A percentile compares a stretch with the other conserved stretches of the same genome.
These are phyloP conservation scores for Pardalotus punctatus DNA, from an alignment of 2,113 vertebrate species.

Conservation along the genomic window DNA sequence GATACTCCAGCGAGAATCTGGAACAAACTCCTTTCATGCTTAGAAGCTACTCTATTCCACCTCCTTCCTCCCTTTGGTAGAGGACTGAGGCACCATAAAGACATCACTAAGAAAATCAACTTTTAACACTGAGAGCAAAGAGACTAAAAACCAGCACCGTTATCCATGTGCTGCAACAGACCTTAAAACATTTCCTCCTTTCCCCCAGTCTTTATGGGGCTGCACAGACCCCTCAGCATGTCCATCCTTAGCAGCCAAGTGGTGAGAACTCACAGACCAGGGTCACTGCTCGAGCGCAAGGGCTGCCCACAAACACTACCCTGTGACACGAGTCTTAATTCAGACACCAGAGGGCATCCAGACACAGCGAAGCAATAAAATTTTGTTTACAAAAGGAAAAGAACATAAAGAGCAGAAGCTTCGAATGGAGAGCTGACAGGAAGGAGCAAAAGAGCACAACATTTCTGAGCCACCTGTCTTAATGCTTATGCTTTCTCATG, in stretches of 20 bases:
- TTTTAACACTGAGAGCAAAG: background rate
- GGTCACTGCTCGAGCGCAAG: background rate
- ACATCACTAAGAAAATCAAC: background rate
- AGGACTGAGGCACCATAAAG: background rate
- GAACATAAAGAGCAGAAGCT: background rate
- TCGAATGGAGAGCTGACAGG: background rate
- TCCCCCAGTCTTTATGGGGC: background rate
- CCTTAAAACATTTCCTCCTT: background rate
- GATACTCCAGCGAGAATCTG: background rate
- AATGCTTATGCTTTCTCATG: background rate
- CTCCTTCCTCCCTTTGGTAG: background rate
- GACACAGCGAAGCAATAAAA: background rate
- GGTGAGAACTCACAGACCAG: background rate
- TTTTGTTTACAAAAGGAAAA: background rate
- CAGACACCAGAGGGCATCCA: constrained; percentile 18
- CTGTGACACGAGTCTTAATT: background rate
- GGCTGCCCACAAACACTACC: background rate
- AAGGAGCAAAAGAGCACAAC: background rate
- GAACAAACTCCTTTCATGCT: background rate
- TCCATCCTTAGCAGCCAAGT: background rate
- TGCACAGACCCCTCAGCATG: background rate
- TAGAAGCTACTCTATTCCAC: background rate
- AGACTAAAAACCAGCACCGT: background rate
- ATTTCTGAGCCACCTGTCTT: background rate
- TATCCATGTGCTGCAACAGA: background rate